phyloP scores from a whole-genome alignment of 1,140 invertebrate genomes.

The Aphis craccivora region DNA sequence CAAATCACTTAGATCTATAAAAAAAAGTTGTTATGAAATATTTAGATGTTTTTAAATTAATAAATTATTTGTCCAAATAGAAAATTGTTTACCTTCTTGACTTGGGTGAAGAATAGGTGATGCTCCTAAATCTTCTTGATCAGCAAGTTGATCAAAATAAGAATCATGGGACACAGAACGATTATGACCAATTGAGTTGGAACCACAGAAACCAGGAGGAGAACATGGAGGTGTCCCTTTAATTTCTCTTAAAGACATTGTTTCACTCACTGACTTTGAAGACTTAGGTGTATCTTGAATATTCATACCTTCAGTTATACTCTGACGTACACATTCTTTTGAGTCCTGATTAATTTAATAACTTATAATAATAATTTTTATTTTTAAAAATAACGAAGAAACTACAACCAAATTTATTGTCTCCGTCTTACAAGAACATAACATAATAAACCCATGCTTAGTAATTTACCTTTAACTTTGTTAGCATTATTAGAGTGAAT shows the following conservation, averaged over 20 bases:
- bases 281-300: slow-evolving; percentile 34
- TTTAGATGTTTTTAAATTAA: too few relatives aligned
- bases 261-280: slow-evolving; percentile 38
- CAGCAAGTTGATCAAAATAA: slow-evolving; percentile 80
- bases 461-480: too few relatives aligned
- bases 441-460: too few relatives aligned
- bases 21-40: slow-evolving; percentile 58
- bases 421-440: too few relatives aligned
- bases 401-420: too few relatives aligned
- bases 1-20: slow-evolving; percentile 80
- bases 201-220: slow-evolving; percentile 54
- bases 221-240: slow-evolving; percentile 49
- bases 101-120: slow-evolving; percentile 42
- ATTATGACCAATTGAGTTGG: slow-evolving; percentile 61
- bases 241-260: slow-evolving; percentile 49
- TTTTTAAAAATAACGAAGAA: neutral
- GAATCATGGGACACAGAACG: slow-evolving; percentile 90
- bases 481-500: too few relatives aligned
- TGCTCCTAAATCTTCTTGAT: slow-evolving; percentile 61
- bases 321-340: slow-evolving; percentile 17
- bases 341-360: slow-evolving; percentile 16
- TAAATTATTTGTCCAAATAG: too few relatives aligned
- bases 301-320: slow-evolving; percentile 27
- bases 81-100: slow-evolving; percentile 54
- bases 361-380: slow-evolving; percentile 24